Evolutionary conservation across 2,113 vertebrate species (phyloP).

Genomic region (Pseudois nayaur): DNA sequence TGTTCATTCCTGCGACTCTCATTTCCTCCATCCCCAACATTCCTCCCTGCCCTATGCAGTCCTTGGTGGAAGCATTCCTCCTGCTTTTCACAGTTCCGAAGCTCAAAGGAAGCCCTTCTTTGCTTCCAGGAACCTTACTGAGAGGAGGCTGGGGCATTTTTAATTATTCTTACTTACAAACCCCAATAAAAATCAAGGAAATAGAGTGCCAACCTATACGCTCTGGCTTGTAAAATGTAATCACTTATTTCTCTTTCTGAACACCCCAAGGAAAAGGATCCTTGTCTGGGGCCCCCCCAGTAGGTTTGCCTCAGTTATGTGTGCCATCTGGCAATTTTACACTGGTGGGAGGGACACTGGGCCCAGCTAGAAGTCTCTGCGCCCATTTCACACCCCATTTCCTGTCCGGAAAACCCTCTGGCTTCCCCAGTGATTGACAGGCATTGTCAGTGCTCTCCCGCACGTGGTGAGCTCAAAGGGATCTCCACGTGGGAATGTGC

Average conservation of each 20-base stretch:
- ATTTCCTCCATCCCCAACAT: not conserved
- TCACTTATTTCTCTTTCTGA: not conserved
- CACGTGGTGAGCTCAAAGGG: rapidly evolving
- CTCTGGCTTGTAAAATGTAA: too few relatives aligned
- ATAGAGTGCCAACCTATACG: not conserved
- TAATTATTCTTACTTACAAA: not conserved
- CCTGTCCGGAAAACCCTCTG: not conserved
- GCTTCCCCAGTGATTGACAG: not conserved
- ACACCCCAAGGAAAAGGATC: rapidly evolving
- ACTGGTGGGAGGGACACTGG: rapidly evolving
- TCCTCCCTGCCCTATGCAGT: not conserved
- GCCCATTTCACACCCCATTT: rapidly evolving
- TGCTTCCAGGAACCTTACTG: not conserved
- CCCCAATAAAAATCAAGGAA: not conserved
- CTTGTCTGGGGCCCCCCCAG: rapidly evolving
- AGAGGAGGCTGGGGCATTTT: not conserved
- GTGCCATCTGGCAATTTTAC: rapidly evolving
- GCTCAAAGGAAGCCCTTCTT: not conserved
- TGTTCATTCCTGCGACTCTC: not conserved
- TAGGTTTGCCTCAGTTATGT: not conserved
- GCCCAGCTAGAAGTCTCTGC: rapidly evolving
- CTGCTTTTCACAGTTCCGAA: not conserved
- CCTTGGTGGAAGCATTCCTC: not conserved
- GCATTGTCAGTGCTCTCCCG: rapidly evolving
- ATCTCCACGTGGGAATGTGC: not conserved